Evolutionary conservation across 2,797 vertebrate genomes (phyloP).

Genomic region (Botia kubotai): DNA sequence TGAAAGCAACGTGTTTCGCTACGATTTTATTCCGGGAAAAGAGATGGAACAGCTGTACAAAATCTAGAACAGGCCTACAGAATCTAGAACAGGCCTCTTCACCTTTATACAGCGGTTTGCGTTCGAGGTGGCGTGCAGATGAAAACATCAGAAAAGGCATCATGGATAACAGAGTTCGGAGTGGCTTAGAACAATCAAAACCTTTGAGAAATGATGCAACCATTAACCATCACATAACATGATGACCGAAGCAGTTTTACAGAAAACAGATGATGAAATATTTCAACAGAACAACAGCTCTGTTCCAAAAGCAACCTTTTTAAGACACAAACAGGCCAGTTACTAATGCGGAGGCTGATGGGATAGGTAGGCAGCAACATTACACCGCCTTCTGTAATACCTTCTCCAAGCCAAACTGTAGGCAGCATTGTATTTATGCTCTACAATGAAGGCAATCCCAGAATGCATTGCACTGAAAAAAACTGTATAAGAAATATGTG

Average conservation of each 20-base stretch:
- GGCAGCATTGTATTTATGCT: too few relatives aligned
- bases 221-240: not conserved
- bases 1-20: conserved; percentile 25
- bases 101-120: conserved; percentile 49
- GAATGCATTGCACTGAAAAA: too few relatives aligned
- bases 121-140: conserved; percentile 29
- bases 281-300: not conserved
- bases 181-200: conserved; percentile 42
- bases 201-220: conserved; percentile 26
- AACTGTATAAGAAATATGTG: too few relatives aligned
- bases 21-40: conserved; percentile 19
- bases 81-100: conserved; percentile 43
- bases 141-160: conserved; percentile 29
- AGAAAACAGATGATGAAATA: not conserved
- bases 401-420: too few relatives aligned
- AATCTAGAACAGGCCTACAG: conserved; percentile 43
- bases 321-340: not conserved
- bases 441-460: too few relatives aligned
- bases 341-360: not conserved
- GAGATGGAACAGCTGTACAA: not conserved
- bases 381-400: not conserved
- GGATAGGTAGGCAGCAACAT: not conserved
- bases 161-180: conserved; percentile 41
- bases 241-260: not conserved
- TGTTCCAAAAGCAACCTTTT: not conserved